Evolutionary conservation across 2,888 invertebrate species (phyloP).

Genomic region (Megastigmus dorsalis): DNA sequence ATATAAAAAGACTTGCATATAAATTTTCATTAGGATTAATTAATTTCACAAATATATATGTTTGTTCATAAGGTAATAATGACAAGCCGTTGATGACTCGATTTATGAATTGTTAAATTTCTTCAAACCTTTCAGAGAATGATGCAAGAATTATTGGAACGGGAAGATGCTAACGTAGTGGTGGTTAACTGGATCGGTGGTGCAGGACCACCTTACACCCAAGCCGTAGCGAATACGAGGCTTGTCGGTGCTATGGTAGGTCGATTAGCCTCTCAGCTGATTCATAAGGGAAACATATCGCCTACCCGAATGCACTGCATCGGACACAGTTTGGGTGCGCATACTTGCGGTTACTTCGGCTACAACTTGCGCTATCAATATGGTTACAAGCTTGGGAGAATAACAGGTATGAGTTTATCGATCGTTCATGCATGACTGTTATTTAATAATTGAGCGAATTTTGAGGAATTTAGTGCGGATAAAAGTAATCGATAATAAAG

Average conservation of each 20-base stretch:
- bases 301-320: constrained; percentile 85
- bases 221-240: constrained; percentile 93
- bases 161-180: constrained; percentile 84
- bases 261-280: constrained; percentile 78
- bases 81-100: too few relatives aligned
- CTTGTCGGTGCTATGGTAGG: constrained; percentile 90
- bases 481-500: too few relatives aligned
- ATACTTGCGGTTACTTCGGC: constrained; percentile 90
- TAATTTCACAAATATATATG: too few relatives aligned
- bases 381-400: constrained; percentile 83
- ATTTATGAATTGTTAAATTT: background rate
- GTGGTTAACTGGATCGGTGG: constrained; percentile 92
- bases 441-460: too few relatives aligned
- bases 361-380: constrained; percentile 78
- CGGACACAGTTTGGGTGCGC: constrained; percentile 91
- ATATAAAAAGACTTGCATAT: too few relatives aligned
- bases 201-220: constrained; percentile 90
- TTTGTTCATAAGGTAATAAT: background rate
- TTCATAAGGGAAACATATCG: constrained; percentile 72
- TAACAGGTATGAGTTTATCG: constrained; percentile 82
- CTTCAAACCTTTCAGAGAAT: constrained; percentile 79
- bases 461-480: too few relatives aligned
- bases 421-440: too few relatives aligned
- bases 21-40: too few relatives aligned
- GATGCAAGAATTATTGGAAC: constrained; percentile 82